Evolutionary conservation across 2,888 invertebrate species (phyloP), one percentile per base, ranked within the genome.

Genomic region (Uloborus plumipes): DNA sequence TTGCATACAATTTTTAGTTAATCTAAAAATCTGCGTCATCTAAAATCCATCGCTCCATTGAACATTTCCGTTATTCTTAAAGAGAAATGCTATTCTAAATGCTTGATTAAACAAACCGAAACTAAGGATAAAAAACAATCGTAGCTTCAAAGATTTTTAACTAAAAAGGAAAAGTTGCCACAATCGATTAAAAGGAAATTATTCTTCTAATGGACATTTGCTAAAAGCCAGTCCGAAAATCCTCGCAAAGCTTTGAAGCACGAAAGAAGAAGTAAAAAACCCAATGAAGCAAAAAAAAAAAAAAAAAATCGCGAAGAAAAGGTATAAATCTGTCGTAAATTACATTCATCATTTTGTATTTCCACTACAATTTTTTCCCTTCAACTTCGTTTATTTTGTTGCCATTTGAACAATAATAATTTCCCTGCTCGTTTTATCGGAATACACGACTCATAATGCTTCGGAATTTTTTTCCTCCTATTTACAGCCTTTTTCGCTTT

Each of bases 311-410:
- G 7, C 39, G 39, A 39, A 39, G 39, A 39, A 9, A 39, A 11
- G 39, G 39, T 39, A 39, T 39, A 39, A 39, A 55, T 55, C 31
- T 39, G 39, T 15, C 20, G 20, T 55, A 55, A 55, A 55, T 55
- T 55, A 55, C 16, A 20, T 55, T 55, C 55, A 20, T 55, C 55
- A 16, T 55, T 55, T 55, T 55, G n/a, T 55, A n/a, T 13, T 16
- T 11, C 20, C 16, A 18, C 16, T 11, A 16, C 39, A 39, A 11
- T 39, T 55, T 55, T 20, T 55, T 9, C 20, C 55, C 18, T 9
- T 55, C 55, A 9, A 55, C 55, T 18, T 55, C 55, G 55, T n/a
- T 55, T 55, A 55, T 55, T 55, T 55, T 55, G 55, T 55, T 55
- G 16, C 55, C 55, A 55, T 55, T 55, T 14, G 55, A 55, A 20